A percentile compares a stretch with the other conserved stretches of the same genome.
phyloP scores from a whole-genome alignment of 2,888 invertebrate genomes.

The Rotaria magnacalcarata region DNA sequence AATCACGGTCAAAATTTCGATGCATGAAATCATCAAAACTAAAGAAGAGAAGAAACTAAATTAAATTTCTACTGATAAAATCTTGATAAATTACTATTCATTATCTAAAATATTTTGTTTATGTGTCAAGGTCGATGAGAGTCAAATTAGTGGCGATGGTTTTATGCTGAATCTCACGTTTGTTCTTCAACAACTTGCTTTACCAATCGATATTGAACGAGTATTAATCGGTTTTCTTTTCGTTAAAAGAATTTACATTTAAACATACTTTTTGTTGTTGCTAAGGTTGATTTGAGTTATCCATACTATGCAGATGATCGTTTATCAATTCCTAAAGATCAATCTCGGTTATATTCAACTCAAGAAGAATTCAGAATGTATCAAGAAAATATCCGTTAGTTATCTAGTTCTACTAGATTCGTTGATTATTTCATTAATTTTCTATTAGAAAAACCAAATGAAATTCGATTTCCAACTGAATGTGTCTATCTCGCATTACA shows the following conservation, averaged over 20 bases:
- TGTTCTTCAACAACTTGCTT: conserved; percentile 80
- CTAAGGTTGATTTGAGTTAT: conserved; percentile 63
- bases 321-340: not conserved
- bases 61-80: no score
- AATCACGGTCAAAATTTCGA: no score
- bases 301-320: conserved; percentile 18
- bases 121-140: conserved; percentile 69
- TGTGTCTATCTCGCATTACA: conserved; percentile 94
- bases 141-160: conserved; percentile 81
- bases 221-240: conserved; percentile 53
- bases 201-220: conserved; percentile 80
- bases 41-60: no score
- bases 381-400: not conserved
- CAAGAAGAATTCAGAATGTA: conserved; percentile 51
- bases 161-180: conserved; percentile 88
- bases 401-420: not conserved
- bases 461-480: conserved; percentile 85
- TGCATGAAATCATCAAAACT: no score
- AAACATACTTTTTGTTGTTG: not conserved
- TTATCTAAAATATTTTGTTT: no score
- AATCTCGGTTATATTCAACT: not conserved
- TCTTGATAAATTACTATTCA: no score
- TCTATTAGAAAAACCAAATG: conserved; percentile 60
- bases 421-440: not conserved
- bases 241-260: not conserved